phyloP scores from a whole-genome alignment of 1,140 invertebrate species.

The Propsilocerus akamusi region DNA sequence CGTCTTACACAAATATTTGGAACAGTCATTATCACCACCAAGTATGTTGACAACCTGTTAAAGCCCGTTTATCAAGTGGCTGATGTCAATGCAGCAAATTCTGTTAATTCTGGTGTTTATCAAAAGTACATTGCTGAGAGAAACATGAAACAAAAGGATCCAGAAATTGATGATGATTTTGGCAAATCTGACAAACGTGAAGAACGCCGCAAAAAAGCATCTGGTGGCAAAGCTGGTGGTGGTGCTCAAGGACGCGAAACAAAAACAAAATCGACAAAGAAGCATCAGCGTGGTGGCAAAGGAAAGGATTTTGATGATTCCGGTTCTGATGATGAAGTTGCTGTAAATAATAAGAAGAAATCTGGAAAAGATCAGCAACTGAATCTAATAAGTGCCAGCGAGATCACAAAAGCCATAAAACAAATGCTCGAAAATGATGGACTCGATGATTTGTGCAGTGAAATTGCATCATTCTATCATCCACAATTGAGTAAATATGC shows the following conservation, averaged over 20 bases:
- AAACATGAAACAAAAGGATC: conserved; percentile 26
- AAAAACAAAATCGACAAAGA: conserved; percentile 87
- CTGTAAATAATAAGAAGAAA: conserved; percentile 19
- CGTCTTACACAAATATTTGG: conserved; percentile 21
- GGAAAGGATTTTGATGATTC: conserved; percentile 28
- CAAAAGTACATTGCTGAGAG: conserved; percentile 39
- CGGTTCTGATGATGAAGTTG: conserved; percentile 38
- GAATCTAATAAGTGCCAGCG: conserved; percentile 32
- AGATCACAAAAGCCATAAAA: conserved; percentile 46
- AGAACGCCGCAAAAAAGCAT: conserved; percentile 72
- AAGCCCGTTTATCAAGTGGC: conserved; percentile 48
- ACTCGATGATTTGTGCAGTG: conserved; percentile 37
- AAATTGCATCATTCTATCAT: conserved; percentile 38
- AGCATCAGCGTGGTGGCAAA: conserved; percentile 33
- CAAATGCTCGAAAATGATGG: conserved; percentile 41
- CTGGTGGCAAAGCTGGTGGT: conserved; percentile 69
- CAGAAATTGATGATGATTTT: conserved; percentile 21
- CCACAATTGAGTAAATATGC: conserved; percentile 34
- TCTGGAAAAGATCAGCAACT: conserved; percentile 32
- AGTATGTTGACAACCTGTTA: conserved; percentile 48
- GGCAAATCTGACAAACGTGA: conserved; percentile 62
- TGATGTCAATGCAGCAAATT: conserved; percentile 50
- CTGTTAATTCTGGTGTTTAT: conserved; percentile 44
- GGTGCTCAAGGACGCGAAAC: conserved; percentile 86
- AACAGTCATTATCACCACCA: conserved; percentile 32